Base-by-base conservation (phyloP, 2,888 invertebrate genomes). In the Drosophila niveifrons region DNA sequence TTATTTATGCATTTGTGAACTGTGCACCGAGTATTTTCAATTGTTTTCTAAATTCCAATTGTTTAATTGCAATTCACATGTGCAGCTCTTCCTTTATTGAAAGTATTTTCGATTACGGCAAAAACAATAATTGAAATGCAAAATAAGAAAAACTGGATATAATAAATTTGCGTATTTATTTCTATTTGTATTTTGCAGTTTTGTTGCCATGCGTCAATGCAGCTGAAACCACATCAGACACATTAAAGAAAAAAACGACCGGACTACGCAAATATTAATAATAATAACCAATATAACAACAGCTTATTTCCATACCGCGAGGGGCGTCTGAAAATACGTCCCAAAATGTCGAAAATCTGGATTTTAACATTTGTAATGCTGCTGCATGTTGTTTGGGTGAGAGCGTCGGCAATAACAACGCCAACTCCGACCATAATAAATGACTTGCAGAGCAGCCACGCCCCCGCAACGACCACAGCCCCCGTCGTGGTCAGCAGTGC, bases 281-380 rank as follows among this genome's bases (percentile, higher is more conserved):
- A 36, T n/a, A 9, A 31, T 31, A 36, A 36, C 4, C 36, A 11
- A 11, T 68, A 58, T 29, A 73, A 61, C 48, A 72, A 62, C 29
- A 55, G 62, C 28, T 59, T 53, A 57, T 29, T 56, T 44, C 48
- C 46, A 44, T 11, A n/a, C 23, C 36, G 62, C 39, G 23, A 23
- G 29, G n/a, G 56, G 34, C 36, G 36, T 53, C 43, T 28, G 13
- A 61, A 61, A 62, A 43, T 58, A 63, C 66, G 48, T 34, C 61
- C 9, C 71, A 78, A 89, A 88, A 91, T 90, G 89, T 68, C 59
- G 34, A 88, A 82, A 82, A 72, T 90, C 65, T 83, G 75, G 76
- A 82, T 89, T 82, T 83, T 89, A 67, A 80, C 80, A 79, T 82
- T 86, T 80, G 75, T 80, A 82, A 88, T 89, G 76, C 75, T 77